Percentiles rank a stretch among this genome's conserved stretches.
These are phyloP conservation scores for Psix sp. DNA, from an alignment of 1,140 invertebrate species.

Conservation along the genomic window DNA sequence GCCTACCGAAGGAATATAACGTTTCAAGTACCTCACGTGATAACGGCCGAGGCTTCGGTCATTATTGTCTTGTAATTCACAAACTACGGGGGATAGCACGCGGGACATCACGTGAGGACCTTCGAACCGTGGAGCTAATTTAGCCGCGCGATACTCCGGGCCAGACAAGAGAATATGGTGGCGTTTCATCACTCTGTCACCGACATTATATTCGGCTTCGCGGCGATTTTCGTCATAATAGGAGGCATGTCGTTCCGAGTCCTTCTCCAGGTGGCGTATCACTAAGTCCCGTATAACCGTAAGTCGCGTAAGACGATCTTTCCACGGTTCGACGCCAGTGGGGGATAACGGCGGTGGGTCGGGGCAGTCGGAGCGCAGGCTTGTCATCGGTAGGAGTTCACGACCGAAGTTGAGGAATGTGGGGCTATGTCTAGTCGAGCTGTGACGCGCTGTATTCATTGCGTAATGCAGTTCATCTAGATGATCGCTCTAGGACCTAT, in stretches of 20 bases:
- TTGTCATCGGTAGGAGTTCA: background rate
- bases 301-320: background rate
- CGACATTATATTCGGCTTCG: background rate
- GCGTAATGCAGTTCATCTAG: constrained; percentile 1
- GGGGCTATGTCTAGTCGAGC: background rate
- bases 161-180: background rate
- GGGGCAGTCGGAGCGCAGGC: background rate
- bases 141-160: background rate
- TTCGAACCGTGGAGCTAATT: constrained; percentile 5
- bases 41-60: background rate
- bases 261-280: background rate
- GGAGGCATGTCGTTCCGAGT: background rate
- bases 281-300: background rate
- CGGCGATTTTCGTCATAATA: background rate
- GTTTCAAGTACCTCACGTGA: background rate
- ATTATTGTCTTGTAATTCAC: background rate
- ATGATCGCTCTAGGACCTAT: background rate
- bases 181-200: background rate
- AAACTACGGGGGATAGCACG: background rate
- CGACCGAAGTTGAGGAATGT: background rate
- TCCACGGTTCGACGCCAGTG: background rate
- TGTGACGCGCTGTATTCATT: background rate
- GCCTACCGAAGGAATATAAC: too few relatives aligned
- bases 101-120: constrained; percentile 8
- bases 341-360: background rate